Base-by-base conservation (phyloP, 2,113 vertebrate species). In the Phylloscopus trochiloides region DNA sequence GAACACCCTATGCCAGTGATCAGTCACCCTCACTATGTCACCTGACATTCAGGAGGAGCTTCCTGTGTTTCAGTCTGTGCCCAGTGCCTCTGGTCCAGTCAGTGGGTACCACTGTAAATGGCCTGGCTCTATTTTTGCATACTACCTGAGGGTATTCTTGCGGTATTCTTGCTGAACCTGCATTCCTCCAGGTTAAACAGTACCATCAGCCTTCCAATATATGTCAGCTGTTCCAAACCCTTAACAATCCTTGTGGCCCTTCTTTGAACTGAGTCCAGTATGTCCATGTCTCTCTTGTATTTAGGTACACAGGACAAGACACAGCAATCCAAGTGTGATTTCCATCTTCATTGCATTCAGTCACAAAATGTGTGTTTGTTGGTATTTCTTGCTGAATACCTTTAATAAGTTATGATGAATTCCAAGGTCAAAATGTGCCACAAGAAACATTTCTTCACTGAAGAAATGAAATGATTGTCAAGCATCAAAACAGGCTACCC, bases 181-280 rank as follows among this genome's bases (percentile, higher is more conserved):
- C 17, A 38, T 8, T 87, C 40, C 8, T 76, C 13, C 38, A 48
- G 10, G 16, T 42, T 78, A 65, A 85, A 65, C 6, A 15, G 18
- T 12, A 21, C 6, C 0, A 0, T 22, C 3, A 6, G 1, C 18
- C 20, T 94, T 70, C 43, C 29, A 17, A 20, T 11, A 9, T 28
- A 25, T 11, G 6, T 57, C 20, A 79, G 20, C 14, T 75, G 9
- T 20, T 73, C 9, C 32, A 70, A 74, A 61, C 5, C 3, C 40
- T 50, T 66, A 34, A 17, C 29, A 22, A 51, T 26, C 16, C 42
- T 50, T 22, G 6, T 40, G 48, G 12, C 6, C 7, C 16, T 67
- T 62, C 2, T 3, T n/a, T 70, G 32, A 8, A 14, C 24, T 47
- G 9, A 8, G 3, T 63, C 34, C 36, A 58, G 8, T 17, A 58